These are phyloP conservation scores for Cheilosia variabilis DNA, from an alignment of 2,888 invertebrate genomes.

Conservation along the genomic window DNA sequence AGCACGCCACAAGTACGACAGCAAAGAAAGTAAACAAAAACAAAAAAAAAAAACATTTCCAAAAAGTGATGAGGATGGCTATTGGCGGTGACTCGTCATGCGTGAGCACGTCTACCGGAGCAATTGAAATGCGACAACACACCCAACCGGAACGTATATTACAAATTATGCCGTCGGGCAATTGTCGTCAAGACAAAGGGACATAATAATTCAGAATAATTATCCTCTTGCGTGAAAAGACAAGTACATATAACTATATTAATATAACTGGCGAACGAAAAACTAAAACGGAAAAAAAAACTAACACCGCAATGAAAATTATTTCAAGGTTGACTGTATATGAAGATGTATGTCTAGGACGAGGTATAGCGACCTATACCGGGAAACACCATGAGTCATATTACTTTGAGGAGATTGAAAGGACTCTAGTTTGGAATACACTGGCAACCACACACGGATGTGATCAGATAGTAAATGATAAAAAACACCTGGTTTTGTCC, in stretches of 20 bases:
- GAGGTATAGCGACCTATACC: not conserved
- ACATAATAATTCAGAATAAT: slow-evolving; percentile 49
- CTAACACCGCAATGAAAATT: slow-evolving; percentile 17
- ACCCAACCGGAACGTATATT: slow-evolving; percentile 54
- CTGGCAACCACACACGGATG: not conserved
- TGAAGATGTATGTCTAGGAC: slow-evolving; percentile 37
- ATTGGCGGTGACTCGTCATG: slow-evolving; percentile 37
- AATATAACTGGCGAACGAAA: too few species aligned
- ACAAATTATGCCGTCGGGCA: slow-evolving; percentile 54
- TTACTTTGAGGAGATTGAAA: not conserved
- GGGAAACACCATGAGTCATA: not conserved
- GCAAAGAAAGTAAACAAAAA: slow-evolving; percentile 6
- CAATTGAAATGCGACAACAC: slow-evolving; percentile 62
- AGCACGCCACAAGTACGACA: not conserved
- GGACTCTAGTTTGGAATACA: not conserved
- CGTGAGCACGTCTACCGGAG: slow-evolving; percentile 38
- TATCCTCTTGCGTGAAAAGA: slow-evolving; percentile 43
- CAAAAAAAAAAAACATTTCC: not conserved
- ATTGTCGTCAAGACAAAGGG: slow-evolving; percentile 57
- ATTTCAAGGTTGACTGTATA: slow-evolving; percentile 52
- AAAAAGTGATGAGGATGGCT: slow-evolving; percentile 20
- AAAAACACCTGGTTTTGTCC: slow-evolving; percentile 1
- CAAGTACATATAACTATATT: too few species aligned
- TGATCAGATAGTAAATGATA: not conserved
- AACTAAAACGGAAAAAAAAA: slow-evolving; percentile 12